Evolutionary conservation across 23 tunicate genomes (phyloP).

Genomic region (Corella eumyota): DNA sequence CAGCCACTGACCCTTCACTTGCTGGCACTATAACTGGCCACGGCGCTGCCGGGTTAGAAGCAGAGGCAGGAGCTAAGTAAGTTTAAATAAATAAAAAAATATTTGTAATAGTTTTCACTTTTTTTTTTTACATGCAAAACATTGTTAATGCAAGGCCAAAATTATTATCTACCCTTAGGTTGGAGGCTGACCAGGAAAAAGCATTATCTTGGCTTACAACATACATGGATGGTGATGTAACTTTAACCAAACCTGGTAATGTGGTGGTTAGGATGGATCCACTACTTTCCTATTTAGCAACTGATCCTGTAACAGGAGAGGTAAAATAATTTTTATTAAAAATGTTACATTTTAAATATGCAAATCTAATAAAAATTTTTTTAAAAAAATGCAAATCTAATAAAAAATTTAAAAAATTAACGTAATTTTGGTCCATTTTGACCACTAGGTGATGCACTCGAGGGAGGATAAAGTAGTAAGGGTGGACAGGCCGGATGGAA

Average conservation of each 20-base stretch:
- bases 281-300: constrained; percentile 67
- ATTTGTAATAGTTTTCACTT: background rate
- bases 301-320: constrained; percentile 88
- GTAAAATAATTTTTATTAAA: too few species aligned
- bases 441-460: constrained; percentile 56
- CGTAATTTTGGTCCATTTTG: too few species aligned
- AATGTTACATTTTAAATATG: background rate
- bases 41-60: constrained; percentile 69
- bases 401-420: too few species aligned
- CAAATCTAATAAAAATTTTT: background rate
- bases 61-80: constrained; percentile 70
- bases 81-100: too few species aligned
- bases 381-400: too few species aligned
- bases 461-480: constrained; percentile 82
- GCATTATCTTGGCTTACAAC: constrained; percentile 73
- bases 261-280: constrained; percentile 10
- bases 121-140: background rate
- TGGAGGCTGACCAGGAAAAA: constrained; percentile 58
- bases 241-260: constrained; percentile 41
- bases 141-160: background rate
- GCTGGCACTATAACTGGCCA: constrained; percentile 75
- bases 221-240: constrained; percentile 50
- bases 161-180: constrained; percentile 5
- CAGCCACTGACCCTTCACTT: constrained; percentile 61
- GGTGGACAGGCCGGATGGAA: constrained; percentile 57